These are phyloP conservation scores for Macrostomum lignano DNA, from an alignment of 1,140 invertebrate species.

Conservation along the genomic window DNA sequence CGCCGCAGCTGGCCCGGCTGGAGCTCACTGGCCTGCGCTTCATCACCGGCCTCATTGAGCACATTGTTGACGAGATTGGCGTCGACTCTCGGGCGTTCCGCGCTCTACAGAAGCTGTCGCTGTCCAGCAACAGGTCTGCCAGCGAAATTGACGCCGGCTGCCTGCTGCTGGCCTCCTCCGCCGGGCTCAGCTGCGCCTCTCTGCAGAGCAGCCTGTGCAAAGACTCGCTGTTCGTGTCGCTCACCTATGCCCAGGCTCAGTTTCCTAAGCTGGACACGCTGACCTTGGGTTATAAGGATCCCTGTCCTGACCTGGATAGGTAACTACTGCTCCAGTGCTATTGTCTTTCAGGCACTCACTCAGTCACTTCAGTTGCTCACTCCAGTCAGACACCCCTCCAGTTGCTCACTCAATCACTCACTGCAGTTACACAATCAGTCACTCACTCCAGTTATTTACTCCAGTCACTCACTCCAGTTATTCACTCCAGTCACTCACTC, in stretches of 20 bases:
- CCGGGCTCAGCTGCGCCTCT: slow-evolving; percentile 12
- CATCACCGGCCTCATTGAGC: slow-evolving; percentile 16
- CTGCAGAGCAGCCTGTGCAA: slow-evolving; percentile 16
- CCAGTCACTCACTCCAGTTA: too few species aligned
- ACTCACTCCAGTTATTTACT: too few species aligned
- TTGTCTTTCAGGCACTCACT: too few species aligned
- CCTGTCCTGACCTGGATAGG: too few species aligned
- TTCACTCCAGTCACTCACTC: too few species aligned
- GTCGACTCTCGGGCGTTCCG: slow-evolving; percentile 13
- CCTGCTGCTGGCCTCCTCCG: slow-evolving; percentile 13
- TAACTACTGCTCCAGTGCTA: too few species aligned
- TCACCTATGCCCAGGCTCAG: slow-evolving; percentile 12
- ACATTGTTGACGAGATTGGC: slow-evolving; percentile 15
- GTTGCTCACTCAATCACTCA: too few species aligned
- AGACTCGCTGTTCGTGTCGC: slow-evolving; percentile 16
- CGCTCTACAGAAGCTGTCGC: slow-evolving; percentile 12
- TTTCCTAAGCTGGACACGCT: slow-evolving; percentile 14
- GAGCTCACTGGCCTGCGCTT: slow-evolving; percentile 17
- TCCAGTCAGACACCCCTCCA: too few species aligned
- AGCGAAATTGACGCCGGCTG: slow-evolving; percentile 16
- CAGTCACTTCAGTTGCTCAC: too few species aligned
- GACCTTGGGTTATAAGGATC: slow-evolving; percentile 14
- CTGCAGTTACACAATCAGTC: too few species aligned
- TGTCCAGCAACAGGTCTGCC: slow-evolving; percentile 16
- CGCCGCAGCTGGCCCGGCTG: slow-evolving; percentile 12